A percentile compares a stretch with the other conserved stretches of the same genome.
Evolutionary conservation across 2,888 invertebrate genomes (phyloP).

Genomic region (Oscheius sp.): DNA sequence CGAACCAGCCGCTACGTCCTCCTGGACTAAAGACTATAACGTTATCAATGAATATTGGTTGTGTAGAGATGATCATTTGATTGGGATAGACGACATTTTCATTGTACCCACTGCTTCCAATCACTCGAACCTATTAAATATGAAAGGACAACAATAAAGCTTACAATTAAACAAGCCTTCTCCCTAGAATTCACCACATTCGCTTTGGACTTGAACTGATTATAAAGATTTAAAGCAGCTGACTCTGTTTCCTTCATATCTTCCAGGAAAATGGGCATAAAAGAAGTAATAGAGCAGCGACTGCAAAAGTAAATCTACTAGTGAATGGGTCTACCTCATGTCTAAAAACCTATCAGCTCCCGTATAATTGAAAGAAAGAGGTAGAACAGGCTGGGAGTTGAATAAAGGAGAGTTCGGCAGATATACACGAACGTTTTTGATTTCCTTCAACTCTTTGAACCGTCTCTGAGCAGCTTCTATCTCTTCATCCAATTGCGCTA

Average conservation of each 20-base stretch:
- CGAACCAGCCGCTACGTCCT: constrained; percentile 28
- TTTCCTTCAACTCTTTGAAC: constrained; percentile 41
- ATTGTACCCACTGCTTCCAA: background rate
- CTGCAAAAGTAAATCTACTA: constrained; percentile 30
- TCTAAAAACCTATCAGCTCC: constrained; percentile 4
- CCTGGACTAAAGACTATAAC: too few relatives aligned
- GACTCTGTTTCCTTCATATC: background rate
- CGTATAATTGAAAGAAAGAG: constrained; percentile 4
- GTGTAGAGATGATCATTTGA: constrained; percentile 1
- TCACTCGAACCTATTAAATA: background rate
- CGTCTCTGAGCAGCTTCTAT: constrained; percentile 54
- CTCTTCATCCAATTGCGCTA: constrained; percentile 50
- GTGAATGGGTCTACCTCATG: background rate
- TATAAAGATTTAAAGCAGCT: background rate
- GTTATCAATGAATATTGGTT: background rate
- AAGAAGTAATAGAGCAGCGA: constrained; percentile 47
- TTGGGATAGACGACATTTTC: background rate
- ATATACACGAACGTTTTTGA: constrained; percentile 60
- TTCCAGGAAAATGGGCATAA: constrained; percentile 42
- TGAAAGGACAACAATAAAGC: background rate
- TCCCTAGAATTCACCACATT: constrained; percentile 27
- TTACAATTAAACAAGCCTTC: constrained; percentile 39
- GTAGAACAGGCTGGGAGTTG: constrained; percentile 22
- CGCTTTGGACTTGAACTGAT: constrained; percentile 11
- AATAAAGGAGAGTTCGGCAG: constrained; percentile 56